Evolutionary conservation across 2,797 vertebrate genomes (phyloP), one percentile per base, ranked within the genome.

Genomic region (Hypotaenidia philippensis): DNA sequence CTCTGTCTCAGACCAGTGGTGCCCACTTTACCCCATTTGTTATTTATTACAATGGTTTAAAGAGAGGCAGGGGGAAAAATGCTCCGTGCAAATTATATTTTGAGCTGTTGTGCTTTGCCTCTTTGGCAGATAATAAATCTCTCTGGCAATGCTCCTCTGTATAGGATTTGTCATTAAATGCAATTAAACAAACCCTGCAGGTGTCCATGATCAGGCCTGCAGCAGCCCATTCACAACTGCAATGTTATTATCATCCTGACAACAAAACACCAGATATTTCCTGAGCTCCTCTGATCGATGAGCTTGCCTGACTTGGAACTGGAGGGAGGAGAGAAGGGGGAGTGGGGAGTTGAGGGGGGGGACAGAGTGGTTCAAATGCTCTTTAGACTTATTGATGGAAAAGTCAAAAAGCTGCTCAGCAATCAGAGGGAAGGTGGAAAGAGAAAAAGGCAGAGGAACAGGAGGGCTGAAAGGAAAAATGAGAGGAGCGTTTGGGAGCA

Each of bases 121-220:
- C 87, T 95, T 96, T 85, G 93, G 94, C 0, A 27, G 96, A 95
- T 95, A 95, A 96, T 97, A 97, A 95, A 97, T 96, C 95, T 96
- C 93, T 94, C 96, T 87, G 93, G 96, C 96, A 92, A 78, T 92
- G 94, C 93, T 93, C 88, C 93, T 95, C 95, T 78, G 83, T 95
- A 96, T 94, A 93, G 96, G 96, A 95, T 96, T 96, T 96, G 96
- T 97, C 96, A 96, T 96, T 97, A 96, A 97, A 97, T 97, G 96
- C 96, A 97, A 97, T 97, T 97, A 97, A 97, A 96, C 95, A 95
- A 96, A 95, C 91, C 95, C 94, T 95, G 96, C 96, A 96, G 96
- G 96, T 96, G 96, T 96, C 96, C 95, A 47, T 91, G 96, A 83
- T 96, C 94, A 93, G 94, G 95, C 96, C 96, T 95, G 94, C 95